Evolutionary conservation across 2,113 vertebrate species (phyloP).

Genomic region (Nerophis ophidion): DNA sequence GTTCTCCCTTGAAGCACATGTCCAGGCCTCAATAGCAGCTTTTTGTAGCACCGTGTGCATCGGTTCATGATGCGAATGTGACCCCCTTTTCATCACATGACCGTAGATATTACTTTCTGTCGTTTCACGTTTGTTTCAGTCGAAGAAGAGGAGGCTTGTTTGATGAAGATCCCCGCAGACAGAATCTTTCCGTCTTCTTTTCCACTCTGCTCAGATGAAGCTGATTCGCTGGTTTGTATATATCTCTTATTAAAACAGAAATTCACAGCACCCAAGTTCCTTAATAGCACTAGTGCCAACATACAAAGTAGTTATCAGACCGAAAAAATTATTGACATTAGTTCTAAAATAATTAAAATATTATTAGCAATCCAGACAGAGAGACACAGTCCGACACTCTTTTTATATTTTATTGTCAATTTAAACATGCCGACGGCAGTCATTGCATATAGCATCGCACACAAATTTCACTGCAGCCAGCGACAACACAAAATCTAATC

Average conservation of each 20-base stretch:
- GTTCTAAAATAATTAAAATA: too few species aligned
- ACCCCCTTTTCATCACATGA: background rate
- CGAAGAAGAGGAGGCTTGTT: slow-evolving; percentile 22
- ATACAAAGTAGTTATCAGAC: too few species aligned
- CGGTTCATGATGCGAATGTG: slow-evolving; percentile 7
- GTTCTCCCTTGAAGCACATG: slow-evolving; percentile 9
- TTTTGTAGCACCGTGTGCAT: slow-evolving; percentile 2
- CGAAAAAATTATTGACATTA: too few species aligned
- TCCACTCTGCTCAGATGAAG: slow-evolving; percentile 51
- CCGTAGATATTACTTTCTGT: background rate
- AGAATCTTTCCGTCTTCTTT: slow-evolving; percentile 69
- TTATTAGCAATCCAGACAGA: too few species aligned
- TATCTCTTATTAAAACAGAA: background rate
- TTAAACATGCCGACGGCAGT: too few species aligned
- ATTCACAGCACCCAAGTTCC: too few species aligned
- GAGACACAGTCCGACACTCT: too few species aligned
- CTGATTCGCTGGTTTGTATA: slow-evolving; percentile 72
- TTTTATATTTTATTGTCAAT: too few species aligned
- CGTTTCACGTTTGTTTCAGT: slow-evolving; percentile 19
- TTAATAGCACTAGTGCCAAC: too few species aligned
- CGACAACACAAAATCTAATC: too few species aligned
- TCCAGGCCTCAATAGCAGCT: slow-evolving; percentile 4
- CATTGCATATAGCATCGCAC: too few species aligned
- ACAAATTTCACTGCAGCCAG: too few species aligned
- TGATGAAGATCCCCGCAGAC: slow-evolving; percentile 48